phyloP scores from a whole-genome alignment of 2,888 invertebrate genomes.

The Noctua pronuba region DNA sequence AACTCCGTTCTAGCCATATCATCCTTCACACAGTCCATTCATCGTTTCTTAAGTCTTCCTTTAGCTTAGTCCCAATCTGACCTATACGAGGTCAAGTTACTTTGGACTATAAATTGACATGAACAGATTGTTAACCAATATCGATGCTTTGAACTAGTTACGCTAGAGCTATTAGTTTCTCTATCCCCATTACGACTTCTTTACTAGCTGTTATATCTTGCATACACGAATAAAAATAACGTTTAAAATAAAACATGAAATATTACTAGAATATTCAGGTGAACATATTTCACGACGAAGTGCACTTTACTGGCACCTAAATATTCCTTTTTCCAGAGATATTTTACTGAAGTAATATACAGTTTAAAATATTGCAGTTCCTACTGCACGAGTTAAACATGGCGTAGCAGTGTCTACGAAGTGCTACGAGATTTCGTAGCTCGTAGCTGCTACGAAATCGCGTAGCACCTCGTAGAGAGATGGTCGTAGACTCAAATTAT shows the following conservation, averaged over 20 bases:
- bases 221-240: not conserved
- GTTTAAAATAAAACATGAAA: not conserved
- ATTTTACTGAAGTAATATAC: conserved; percentile 23
- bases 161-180: not conserved
- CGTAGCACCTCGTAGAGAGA: too few species aligned
- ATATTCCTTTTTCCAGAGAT: conserved; percentile 22
- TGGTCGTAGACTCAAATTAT: not conserved
- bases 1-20: too few species aligned
- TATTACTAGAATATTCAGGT: conserved; percentile 21
- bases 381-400: not conserved
- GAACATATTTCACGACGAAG: conserved; percentile 31
- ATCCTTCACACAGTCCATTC: too few species aligned
- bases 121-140: not conserved
- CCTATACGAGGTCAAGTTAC: not conserved
- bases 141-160: not conserved
- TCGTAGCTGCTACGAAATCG: conserved; percentile 46
- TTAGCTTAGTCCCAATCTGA: not conserved
- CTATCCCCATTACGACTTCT: not conserved
- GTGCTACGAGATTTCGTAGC: conserved; percentile 51
- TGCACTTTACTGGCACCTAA: conserved; percentile 19
- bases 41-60: too few species aligned
- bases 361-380: conserved; percentile 29
- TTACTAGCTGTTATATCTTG: not conserved
- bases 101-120: not conserved
- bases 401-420: conserved; percentile 23